Evolutionary conservation across 2,113 vertebrate genomes (phyloP).

Genomic region (Callipepla californica): DNA sequence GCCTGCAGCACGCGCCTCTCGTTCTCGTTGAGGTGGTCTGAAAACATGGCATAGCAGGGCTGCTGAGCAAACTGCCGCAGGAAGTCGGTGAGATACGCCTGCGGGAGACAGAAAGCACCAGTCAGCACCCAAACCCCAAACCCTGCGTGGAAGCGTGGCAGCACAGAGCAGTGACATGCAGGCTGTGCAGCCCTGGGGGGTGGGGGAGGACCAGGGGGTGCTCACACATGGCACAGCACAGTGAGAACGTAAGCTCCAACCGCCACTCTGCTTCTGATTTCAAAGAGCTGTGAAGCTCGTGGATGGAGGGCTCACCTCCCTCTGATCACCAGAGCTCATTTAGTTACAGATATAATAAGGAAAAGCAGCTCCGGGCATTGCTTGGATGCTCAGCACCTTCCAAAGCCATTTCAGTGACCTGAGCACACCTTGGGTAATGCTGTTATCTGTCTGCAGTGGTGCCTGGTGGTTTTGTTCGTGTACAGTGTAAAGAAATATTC

Average conservation of each 20-base stretch:
- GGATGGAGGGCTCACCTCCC: neutral
- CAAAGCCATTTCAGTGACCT: neutral
- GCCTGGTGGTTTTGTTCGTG: neutral
- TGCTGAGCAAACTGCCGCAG: conserved; percentile 97
- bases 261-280: neutral
- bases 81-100: conserved; percentile 98
- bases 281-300: neutral
- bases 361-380: neutral
- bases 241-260: neutral
- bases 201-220: neutral
- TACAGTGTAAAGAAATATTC: neutral
- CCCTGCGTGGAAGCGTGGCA: too few relatives aligned
- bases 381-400: neutral
- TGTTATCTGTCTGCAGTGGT: neutral
- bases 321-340: neutral
- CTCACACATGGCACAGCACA: neutral
- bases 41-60: conserved; percentile 96
- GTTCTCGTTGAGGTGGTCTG: conserved; percentile 91
- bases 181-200: neutral
- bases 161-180: too few relatives aligned
- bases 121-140: neutral
- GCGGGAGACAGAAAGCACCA: conserved; percentile 15
- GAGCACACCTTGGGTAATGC: neutral
- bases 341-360: neutral
- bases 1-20: conserved; percentile 93